Conservation (phyloP, 2,888 invertebrate genomes). For the Oligia latruncula region DNA sequence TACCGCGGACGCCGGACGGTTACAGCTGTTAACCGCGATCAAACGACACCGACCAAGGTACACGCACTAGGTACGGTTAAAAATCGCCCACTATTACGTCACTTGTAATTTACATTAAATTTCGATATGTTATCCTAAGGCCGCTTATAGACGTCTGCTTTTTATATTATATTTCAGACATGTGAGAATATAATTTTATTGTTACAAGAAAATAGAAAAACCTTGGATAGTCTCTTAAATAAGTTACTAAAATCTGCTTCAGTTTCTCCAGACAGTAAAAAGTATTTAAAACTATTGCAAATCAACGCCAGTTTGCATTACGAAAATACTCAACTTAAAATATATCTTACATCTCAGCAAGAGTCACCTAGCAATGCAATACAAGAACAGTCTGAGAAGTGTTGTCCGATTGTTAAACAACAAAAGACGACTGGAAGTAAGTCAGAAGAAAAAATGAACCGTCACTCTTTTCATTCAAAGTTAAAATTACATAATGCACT, state of each 20-base stretch:
- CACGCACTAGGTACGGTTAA: no score
- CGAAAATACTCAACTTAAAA: conserved; percentile 74
- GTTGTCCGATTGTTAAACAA: conserved; percentile 23
- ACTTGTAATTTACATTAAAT: not conserved
- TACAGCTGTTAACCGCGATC: no score
- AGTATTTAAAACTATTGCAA: conserved; percentile 71
- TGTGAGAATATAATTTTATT: conserved; percentile 69
- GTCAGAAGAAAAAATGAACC: conserved; percentile 41
- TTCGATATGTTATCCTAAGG: not conserved
- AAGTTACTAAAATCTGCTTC: conserved; percentile 66
- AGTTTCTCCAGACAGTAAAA: conserved; percentile 67
- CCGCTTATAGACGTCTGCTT: not conserved
- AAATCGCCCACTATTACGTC: not conserved
- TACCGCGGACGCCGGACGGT: no score
- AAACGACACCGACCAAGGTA: no score
- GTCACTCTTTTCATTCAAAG: conserved; percentile 38
- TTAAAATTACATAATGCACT: conserved; percentile 41
- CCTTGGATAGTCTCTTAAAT: conserved; percentile 66
- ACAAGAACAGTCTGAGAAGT: conserved; percentile 28
- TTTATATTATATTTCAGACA: conserved; percentile 63
- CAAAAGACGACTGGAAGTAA: conserved; percentile 33
- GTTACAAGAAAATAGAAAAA: conserved; percentile 70
- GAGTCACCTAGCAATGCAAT: conserved; percentile 20
- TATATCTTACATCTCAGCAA: conserved; percentile 59
- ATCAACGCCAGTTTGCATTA: conserved; percentile 72